Evolutionary conservation across 2,888 invertebrate genomes (phyloP), one percentile per base, ranked within the genome.

Genomic region (Parnassius glacialis): DNA sequence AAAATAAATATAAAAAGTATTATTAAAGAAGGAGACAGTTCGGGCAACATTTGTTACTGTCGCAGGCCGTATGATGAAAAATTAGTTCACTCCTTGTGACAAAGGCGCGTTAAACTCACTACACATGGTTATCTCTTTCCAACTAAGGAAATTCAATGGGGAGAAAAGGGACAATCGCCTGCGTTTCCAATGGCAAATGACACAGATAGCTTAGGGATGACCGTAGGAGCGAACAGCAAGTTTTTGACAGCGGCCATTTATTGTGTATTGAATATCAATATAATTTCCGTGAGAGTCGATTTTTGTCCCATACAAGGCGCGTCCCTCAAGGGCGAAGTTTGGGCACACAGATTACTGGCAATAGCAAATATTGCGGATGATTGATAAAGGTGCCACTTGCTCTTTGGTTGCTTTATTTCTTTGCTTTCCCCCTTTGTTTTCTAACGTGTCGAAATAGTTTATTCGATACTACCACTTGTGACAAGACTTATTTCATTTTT

Each of bases 201-300:
- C 88, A 89, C 80, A 89, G 89, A 90, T 88, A 90, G 91, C 90
- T 90, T 89, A 91, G 91, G 90, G 91, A 90, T 92, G 91, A 91
- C 90, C 91, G 91, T 89, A 90, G 87, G 87, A 90, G 90, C 87
- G 90, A 90, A 90, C 90, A 90, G 90, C 89, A 90, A 90, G 91
- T 90, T 91, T 91, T 87, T 91, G 92, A 92, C 91, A 92, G 90
- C 77, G 74, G 76, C 87, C 89, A 92, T 92, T 91, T 90, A 84
- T 91, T 90, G 91, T 91, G 87, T 91, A 92, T 92, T 91, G 91
- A 91, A 92, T 92, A 92, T 91, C 91, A 91, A 92, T 92, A 91
- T 90, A 90, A 91, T 91, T 90, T 90, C 85, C 86, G 87, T 87
- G 88, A 83, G 88, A 91, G 90, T 90, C 83, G 87, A 90, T 90